Evolutionary conservation across 1,140 invertebrate species (phyloP).

Genomic region (Drosophila kohkoa): DNA sequence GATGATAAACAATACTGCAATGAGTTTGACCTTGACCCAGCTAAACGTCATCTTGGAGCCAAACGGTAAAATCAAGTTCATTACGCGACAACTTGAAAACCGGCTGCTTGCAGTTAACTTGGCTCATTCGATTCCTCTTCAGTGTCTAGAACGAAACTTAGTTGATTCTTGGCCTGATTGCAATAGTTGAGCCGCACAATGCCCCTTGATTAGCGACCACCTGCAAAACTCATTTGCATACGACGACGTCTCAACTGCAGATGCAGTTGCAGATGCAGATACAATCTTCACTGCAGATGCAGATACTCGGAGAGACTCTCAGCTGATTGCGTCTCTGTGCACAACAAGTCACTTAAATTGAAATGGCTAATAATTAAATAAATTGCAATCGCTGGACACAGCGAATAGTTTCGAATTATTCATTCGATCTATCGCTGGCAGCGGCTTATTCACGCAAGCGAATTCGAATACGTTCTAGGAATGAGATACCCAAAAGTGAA

Average conservation of each 20-base stretch:
- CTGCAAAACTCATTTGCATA: constrained; percentile 69
- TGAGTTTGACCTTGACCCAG: constrained; percentile 71
- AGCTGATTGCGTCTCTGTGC: constrained; percentile 7
- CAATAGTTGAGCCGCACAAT: constrained; percentile 45
- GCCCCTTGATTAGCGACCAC: constrained; percentile 79
- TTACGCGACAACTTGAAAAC: constrained; percentile 37
- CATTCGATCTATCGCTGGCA: neutral
- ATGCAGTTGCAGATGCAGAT: constrained; percentile 6
- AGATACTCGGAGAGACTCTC: neutral
- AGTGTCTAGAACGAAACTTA: constrained; percentile 51
- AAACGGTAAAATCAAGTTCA: constrained; percentile 72
- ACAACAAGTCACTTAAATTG: constrained; percentile 18
- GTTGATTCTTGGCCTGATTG: constrained; percentile 67
- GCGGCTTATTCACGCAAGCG: constrained; percentile 18
- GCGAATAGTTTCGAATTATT: neutral
- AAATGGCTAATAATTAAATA: constrained; percentile 30
- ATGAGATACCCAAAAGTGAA: constrained; percentile 62
- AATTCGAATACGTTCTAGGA: constrained; percentile 59
- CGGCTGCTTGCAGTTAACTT: constrained; percentile 6
- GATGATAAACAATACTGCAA: constrained; percentile 25
- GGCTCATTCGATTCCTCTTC: neutral
- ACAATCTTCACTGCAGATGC: neutral
- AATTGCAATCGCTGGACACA: constrained; percentile 11
- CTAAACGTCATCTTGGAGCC: constrained; percentile 39
- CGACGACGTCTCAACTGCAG: constrained; percentile 18